These are phyloP conservation scores for Physeter macrocephalus DNA, from an alignment of 2,113 vertebrate genomes.

Conservation along the genomic window DNA sequence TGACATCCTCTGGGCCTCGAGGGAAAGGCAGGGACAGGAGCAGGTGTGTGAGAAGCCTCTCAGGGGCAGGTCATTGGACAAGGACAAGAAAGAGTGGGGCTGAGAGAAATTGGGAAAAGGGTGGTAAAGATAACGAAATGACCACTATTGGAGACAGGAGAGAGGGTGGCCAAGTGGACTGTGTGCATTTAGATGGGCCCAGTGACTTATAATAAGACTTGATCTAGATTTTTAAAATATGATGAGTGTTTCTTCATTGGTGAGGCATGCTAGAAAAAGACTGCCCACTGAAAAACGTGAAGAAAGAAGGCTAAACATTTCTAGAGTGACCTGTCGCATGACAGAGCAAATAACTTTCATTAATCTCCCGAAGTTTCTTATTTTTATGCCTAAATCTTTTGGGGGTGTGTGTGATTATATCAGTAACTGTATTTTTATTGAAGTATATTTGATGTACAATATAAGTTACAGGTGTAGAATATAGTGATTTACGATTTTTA, in stretches of 20 bases:
- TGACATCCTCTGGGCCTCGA: background rate
- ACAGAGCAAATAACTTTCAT: background rate
- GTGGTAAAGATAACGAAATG: too few relatives aligned
- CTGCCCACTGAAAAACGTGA: background rate
- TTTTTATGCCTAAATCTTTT: background rate
- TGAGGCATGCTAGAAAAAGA: background rate
- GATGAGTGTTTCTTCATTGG: background rate
- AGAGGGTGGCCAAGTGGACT: background rate
- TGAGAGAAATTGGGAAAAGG: background rate
- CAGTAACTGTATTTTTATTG: background rate
- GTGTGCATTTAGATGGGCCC: background rate
- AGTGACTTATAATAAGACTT: background rate
- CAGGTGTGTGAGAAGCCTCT: background rate
- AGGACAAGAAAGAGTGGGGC: background rate
- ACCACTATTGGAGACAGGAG: background rate
- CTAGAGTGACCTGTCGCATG: background rate
- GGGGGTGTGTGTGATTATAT: background rate
- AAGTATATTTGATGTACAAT: background rate
- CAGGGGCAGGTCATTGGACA: background rate
- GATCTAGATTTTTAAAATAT: background rate
- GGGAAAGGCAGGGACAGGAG: background rate
- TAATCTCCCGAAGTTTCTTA: background rate
- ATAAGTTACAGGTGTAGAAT: background rate
- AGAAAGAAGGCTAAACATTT: background rate
- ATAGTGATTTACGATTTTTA: background rate